Conservation (phyloP, 2,888 invertebrate genomes). For the Clunio marinus region DNA sequence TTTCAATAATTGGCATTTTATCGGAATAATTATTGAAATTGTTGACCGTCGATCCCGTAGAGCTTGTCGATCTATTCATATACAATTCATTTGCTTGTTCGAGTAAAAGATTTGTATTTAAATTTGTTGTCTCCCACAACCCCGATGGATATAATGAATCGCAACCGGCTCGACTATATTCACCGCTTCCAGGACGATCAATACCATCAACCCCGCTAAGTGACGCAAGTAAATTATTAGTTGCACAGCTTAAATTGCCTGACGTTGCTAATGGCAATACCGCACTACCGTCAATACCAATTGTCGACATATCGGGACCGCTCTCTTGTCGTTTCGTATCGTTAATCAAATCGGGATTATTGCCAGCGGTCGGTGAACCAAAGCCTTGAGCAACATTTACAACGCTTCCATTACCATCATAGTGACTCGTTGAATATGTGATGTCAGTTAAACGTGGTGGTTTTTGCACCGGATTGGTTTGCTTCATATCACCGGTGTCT, state of each 20-base stretch:
- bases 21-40: slow-evolving; percentile 61
- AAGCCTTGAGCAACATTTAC: slow-evolving; percentile 63
- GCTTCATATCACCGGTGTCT: slow-evolving; percentile 50
- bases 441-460: slow-evolving; percentile 66
- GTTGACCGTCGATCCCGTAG: slow-evolving; percentile 53
- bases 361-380: slow-evolving; percentile 70
- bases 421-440: slow-evolving; percentile 64
- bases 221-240: slow-evolving; percentile 44
- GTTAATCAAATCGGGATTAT: slow-evolving; percentile 81
- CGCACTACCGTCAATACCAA: slow-evolving; percentile 30
- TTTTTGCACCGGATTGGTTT: slow-evolving; percentile 65
- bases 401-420: slow-evolving; percentile 64
- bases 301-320: slow-evolving; percentile 50
- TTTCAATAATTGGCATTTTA: slow-evolving; percentile 70
- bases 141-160: slow-evolving; percentile 76
- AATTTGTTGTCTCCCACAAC: slow-evolving; percentile 66
- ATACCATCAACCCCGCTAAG: slow-evolving; percentile 47
- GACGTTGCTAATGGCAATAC: slow-evolving; percentile 31
- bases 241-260: slow-evolving; percentile 31
- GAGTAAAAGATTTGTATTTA: slow-evolving; percentile 44
- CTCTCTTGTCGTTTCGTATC: slow-evolving; percentile 68
- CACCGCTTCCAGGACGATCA: slow-evolving; percentile 65
- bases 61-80: slow-evolving; percentile 56
- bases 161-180: slow-evolving; percentile 68
- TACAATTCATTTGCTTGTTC: slow-evolving; percentile 48